These are phyloP conservation scores for Cardinalis cardinalis DNA, from an alignment of 2,113 vertebrate genomes.

Conservation along the genomic window DNA sequence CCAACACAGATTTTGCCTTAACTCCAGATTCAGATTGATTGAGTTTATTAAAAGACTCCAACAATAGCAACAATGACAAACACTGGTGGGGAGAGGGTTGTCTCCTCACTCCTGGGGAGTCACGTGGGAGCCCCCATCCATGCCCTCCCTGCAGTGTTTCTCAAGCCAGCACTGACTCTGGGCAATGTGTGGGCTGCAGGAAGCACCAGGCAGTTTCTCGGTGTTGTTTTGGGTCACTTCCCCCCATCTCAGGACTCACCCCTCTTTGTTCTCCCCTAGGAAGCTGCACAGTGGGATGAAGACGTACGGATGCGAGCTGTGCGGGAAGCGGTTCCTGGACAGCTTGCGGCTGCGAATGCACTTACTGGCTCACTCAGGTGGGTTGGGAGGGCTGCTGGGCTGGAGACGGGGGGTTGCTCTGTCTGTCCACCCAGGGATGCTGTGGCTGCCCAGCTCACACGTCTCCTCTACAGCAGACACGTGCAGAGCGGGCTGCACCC, in stretches of 20 bases:
- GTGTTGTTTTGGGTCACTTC: background rate
- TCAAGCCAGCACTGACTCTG: rapidly evolving
- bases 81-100: rapidly evolving
- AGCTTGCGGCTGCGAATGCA: constrained; percentile 98
- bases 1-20: background rate
- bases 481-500: background rate
- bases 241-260: background rate
- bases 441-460: rapidly evolving
- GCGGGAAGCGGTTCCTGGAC: constrained; percentile 97
- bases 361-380: constrained; percentile 98
- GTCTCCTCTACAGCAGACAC: rapidly evolving
- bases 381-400: background rate
- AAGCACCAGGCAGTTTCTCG: rapidly evolving
- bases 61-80: background rate
- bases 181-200: rapidly evolving
- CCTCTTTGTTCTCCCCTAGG: constrained; percentile 72
- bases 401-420: background rate
- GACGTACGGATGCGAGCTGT: constrained; percentile 96
- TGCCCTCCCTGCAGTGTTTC: background rate
- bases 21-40: background rate
- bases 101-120: background rate
- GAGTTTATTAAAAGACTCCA: background rate
- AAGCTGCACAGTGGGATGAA: constrained; percentile 99
- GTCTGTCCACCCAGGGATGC: background rate
- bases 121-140: rapidly evolving